These are phyloP conservation scores for Coptodon bakossiorum DNA, from an alignment of 2,113 vertebrate species.

Conservation along the genomic window DNA sequence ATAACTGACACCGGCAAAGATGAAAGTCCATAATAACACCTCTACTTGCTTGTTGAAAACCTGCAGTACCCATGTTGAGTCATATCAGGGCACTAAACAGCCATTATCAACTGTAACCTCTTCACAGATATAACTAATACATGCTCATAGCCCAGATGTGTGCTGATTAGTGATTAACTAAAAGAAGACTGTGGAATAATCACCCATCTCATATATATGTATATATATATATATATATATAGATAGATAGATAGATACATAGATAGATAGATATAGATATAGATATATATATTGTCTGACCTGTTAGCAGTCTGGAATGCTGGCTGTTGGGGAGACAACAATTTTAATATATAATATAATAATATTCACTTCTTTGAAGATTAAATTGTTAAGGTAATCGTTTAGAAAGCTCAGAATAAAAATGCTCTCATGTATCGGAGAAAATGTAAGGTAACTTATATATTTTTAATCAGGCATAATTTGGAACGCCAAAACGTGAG, in stretches of 20 bases:
- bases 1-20: neutral
- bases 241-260: fast-evolving
- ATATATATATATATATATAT: fast-evolving
- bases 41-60: neutral
- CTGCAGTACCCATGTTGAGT: neutral
- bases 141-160: neutral
- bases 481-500: neutral
- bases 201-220: neutral
- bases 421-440: neutral
- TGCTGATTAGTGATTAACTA: neutral
- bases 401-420: neutral
- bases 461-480: constrained; percentile 43
- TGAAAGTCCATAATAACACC: neutral
- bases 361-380: neutral
- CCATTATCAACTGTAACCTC: neutral
- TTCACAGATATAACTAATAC: neutral
- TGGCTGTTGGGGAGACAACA: neutral
- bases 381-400: neutral
- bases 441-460: neutral
- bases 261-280: too few relatives aligned
- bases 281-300: neutral
- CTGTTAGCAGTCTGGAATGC: neutral
- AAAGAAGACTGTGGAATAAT: neutral
- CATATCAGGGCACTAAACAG: neutral
- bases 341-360: neutral